Evolutionary conservation across 1,140 invertebrate genomes (phyloP).

Genomic region (Melitaea cinxia): DNA sequence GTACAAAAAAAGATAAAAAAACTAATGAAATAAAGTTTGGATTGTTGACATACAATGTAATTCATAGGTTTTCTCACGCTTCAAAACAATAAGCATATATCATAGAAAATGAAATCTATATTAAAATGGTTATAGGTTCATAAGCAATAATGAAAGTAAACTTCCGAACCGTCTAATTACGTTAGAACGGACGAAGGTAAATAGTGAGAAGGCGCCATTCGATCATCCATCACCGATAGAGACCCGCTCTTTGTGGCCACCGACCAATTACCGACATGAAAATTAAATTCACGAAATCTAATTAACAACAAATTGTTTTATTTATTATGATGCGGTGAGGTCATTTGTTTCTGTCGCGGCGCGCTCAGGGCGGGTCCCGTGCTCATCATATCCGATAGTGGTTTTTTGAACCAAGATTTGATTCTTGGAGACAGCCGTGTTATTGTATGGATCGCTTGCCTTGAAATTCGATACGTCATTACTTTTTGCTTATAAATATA

Average conservation of each 20-base stretch:
- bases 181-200: slow-evolving; percentile 66
- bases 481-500: slow-evolving; percentile 12
- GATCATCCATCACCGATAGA: slow-evolving; percentile 80
- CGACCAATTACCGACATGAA: slow-evolving; percentile 81
- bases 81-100: slow-evolving; percentile 46
- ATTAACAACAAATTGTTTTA: slow-evolving; percentile 82
- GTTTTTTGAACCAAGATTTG: slow-evolving; percentile 53
- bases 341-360: slow-evolving; percentile 77
- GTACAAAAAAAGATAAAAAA: background rate
- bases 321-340: slow-evolving; percentile 80
- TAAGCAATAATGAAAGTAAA: slow-evolving; percentile 77
- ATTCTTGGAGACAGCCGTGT: slow-evolving; percentile 47
- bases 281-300: slow-evolving; percentile 82
- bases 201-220: slow-evolving; percentile 75
- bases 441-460: slow-evolving; percentile 29
- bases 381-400: slow-evolving; percentile 55
- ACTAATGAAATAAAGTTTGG: background rate
- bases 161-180: slow-evolving; percentile 78
- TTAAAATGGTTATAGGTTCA: slow-evolving; percentile 75
- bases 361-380: slow-evolving; percentile 66
- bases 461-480: slow-evolving; percentile 31
- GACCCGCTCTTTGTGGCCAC: slow-evolving; percentile 74
- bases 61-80: slow-evolving; percentile 34
- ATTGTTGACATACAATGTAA: background rate
- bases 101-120: slow-evolving; percentile 69